Evolutionary conservation across 1,140 invertebrate genomes (phyloP), one percentile per base, ranked within the genome.

Genomic region (Drosophila varians): DNA sequence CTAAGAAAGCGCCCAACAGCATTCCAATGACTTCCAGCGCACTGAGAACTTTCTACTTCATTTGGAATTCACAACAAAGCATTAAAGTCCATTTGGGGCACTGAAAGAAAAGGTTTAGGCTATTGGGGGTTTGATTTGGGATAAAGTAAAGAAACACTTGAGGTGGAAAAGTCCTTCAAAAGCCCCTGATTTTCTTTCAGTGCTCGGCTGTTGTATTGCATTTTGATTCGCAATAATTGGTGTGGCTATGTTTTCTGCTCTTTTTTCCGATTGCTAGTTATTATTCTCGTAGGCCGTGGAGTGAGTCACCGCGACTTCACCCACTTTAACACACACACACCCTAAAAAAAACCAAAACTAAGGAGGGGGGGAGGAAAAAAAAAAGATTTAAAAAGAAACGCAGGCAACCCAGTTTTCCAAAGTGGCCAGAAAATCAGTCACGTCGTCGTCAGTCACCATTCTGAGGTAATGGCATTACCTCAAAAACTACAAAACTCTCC

Each of bases 1-100:
- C 21, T 38, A 68, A 56, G 61, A 73, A 74, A 64, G 76, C 62
- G 53, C 47, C 34, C 65, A 48, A 16, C 42, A 51, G 71, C 77
- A 80, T 80, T 72, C 69, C 47, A 75, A 80, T 80, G 61, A 57
- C 58, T 62, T 46, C 48, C 55, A 56, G 28, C 53, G 28, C 53
- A 11, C 23, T 74, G 46, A 80, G 77, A 80, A 80, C 77, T 80
- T 80, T 80, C 77, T 80, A 82, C 77, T 80, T 80, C 77, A 80
- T 80, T 80, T 80, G 66, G 25, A 80, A 80, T 80, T 61, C 77
- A 76, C 56, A 72, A 51, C 66, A 48, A 72, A 46, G 53, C 18
- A 9, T 11, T 16, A n/a, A 19, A 14, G 18, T 18, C 49, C 19
- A 19, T 28, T 23, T 38, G 7, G 36, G 16, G 34, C 58, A 61